These are phyloP conservation scores for Sthenelais limicola DNA, from an alignment of 2,888 invertebrate species.

Conservation along the genomic window DNA sequence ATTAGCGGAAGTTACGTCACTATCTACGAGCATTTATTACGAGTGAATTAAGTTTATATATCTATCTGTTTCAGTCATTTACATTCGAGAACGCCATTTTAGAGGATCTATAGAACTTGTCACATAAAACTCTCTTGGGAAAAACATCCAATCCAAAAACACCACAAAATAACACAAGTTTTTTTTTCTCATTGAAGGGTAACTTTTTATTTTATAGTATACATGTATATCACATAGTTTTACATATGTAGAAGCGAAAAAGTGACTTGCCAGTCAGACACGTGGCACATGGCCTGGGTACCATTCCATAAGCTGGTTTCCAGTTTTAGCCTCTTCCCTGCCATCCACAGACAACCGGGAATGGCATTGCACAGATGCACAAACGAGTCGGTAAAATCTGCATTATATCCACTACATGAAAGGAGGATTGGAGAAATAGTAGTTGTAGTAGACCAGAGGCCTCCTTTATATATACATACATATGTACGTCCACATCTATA, in stretches of 20 bases:
- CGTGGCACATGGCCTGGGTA: neutral
- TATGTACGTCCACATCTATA: too few relatives aligned
- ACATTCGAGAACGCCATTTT: too few relatives aligned
- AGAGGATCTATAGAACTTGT: too few relatives aligned
- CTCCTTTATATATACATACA: too few relatives aligned
- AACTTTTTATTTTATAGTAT: slow-evolving; percentile 44
- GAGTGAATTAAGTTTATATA: too few relatives aligned
- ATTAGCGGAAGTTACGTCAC: too few relatives aligned
- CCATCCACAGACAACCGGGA: neutral
- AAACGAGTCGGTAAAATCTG: slow-evolving; percentile 36
- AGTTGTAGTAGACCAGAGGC: too few relatives aligned
- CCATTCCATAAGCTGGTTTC: neutral
- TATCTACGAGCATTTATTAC: too few relatives aligned
- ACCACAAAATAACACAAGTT: neutral
- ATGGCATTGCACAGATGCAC: slow-evolving; percentile 7
- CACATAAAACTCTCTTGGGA: too few relatives aligned
- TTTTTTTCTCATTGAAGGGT: slow-evolving; percentile 37
- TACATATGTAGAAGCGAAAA: slow-evolving; percentile 45
- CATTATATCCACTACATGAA: slow-evolving; percentile 24
- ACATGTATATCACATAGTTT: slow-evolving; percentile 46
- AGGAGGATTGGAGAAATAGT: too few relatives aligned
- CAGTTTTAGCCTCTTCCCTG: neutral
- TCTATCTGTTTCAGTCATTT: too few relatives aligned
- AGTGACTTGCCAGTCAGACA: slow-evolving; percentile 36
- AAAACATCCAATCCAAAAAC: slow-evolving; percentile 3